A percentile compares a stretch with the other conserved stretches of the same genome.
Evolutionary conservation across 2,888 invertebrate genomes (phyloP).

Genomic region (Folsomia manolachei): DNA sequence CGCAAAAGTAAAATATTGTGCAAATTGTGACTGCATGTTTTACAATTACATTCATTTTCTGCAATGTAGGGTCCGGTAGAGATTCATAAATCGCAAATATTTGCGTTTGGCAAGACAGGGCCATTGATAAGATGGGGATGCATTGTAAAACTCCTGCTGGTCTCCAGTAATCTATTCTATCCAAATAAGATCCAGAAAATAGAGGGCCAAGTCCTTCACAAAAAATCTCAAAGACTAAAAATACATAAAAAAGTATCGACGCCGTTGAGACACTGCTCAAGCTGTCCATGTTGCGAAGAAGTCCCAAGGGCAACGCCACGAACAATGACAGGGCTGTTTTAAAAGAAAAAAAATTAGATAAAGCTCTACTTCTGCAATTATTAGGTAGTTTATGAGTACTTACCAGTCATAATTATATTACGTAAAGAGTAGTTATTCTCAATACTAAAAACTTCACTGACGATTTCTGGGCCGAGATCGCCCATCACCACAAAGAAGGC

Average conservation of each 20-base stretch:
- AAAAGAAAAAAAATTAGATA: constrained; percentile 23
- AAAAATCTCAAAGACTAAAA: constrained; percentile 84
- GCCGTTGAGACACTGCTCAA: constrained; percentile 81
- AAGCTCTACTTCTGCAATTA: background rate
- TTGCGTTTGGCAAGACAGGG: constrained; percentile 95
- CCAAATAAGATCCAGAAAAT: constrained; percentile 69
- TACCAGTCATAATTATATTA: constrained; percentile 56
- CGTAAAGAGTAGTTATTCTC: constrained; percentile 66
- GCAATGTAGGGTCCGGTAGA: constrained; percentile 78
- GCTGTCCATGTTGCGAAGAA: constrained; percentile 85
- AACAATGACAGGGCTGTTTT: constrained; percentile 66
- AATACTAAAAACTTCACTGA: constrained; percentile 72
- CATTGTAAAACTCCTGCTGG: constrained; percentile 84
- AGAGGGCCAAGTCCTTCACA: constrained; percentile 74
- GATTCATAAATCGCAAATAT: constrained; percentile 90
- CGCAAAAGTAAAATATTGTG: constrained; percentile 81
- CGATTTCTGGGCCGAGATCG: constrained; percentile 88
- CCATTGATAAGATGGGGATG: constrained; percentile 94
- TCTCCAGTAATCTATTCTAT: constrained; percentile 73
- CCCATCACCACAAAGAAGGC: constrained; percentile 67
- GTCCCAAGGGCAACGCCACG: constrained; percentile 83
- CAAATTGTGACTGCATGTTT: constrained; percentile 88
- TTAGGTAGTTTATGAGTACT: constrained; percentile 27
- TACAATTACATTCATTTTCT: constrained; percentile 84
- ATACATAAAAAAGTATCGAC: constrained; percentile 86